phyloP scores from a whole-genome alignment of 2,797 vertebrate genomes.

The Macroramphosus scolopax region DNA sequence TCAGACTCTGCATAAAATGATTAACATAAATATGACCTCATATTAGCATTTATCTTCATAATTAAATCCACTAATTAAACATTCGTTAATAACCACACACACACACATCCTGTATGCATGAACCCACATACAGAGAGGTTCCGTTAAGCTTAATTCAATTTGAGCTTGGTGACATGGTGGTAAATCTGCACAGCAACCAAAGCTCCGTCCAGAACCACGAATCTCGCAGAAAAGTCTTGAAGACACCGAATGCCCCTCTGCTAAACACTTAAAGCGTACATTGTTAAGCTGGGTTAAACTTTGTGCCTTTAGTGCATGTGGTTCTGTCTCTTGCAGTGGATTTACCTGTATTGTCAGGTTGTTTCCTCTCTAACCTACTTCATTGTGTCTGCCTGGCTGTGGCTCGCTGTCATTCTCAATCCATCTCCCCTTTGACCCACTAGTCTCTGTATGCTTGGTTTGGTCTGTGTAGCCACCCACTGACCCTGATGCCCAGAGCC shows the following conservation, averaged over 20 bases:
- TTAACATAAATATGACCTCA: conserved; percentile 43
- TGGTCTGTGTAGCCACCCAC: conserved; percentile 20
- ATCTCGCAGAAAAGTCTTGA: no score
- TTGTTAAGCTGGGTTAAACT: conserved; percentile 17
- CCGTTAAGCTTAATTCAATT: conserved; percentile 54
- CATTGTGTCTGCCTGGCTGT: conserved; percentile 8
- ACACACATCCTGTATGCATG: conserved; percentile 6
- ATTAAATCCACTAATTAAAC: conserved; percentile 52
- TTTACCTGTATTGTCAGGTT: conserved; percentile 11
- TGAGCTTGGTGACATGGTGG: conserved; percentile 40
- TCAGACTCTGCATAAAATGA: conserved; percentile 4
- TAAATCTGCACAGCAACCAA: conserved; percentile 45
- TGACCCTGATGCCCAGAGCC: conserved; percentile 38
- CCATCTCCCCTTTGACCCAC: conserved; percentile 38
- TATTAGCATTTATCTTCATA: conserved; percentile 37
- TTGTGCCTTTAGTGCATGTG: not conserved
- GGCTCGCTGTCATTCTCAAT: conserved; percentile 24
- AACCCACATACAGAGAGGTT: conserved; percentile 22
- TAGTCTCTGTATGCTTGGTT: conserved; percentile 22
- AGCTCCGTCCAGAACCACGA: conserved; percentile 15
- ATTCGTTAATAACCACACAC: conserved; percentile 2
- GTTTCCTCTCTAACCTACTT: conserved; percentile 13
- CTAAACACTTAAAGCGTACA: not conserved
- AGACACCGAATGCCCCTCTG: no score
- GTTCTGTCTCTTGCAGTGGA: not conserved